Conservation (phyloP, 2,888 invertebrate genomes). For the Andrena fulva region DNA sequence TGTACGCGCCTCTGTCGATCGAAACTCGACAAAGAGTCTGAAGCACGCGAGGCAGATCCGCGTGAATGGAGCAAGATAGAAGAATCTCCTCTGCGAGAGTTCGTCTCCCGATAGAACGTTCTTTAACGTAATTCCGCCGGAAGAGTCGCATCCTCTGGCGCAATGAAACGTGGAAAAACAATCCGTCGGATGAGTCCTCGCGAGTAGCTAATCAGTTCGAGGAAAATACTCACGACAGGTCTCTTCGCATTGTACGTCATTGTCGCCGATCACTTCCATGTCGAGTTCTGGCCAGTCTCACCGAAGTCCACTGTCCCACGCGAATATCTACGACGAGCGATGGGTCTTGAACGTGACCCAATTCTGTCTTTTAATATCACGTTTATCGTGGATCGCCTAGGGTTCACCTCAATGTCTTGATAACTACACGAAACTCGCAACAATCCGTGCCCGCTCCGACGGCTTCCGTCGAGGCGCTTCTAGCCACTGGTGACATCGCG, state of each 20-base stretch:
- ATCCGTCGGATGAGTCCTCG: not conserved
- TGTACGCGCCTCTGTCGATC: not conserved
- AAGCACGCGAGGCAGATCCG: no score
- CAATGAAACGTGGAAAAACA: not conserved
- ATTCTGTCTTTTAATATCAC: not conserved
- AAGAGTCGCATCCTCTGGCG: not conserved
- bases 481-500: not conserved
- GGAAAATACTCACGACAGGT: slow-evolving; percentile 72
- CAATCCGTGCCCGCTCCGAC: not conserved
- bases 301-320: not conserved
- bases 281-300: slow-evolving; percentile 29
- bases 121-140: no score
- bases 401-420: slow-evolving; percentile 5
- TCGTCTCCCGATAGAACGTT: no score
- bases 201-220: not conserved
- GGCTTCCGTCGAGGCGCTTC: not conserved
- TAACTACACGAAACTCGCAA: not conserved
- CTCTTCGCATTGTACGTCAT: slow-evolving; percentile 74
- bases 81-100: no score
- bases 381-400: slow-evolving; percentile 20
- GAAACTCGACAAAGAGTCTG: not conserved
- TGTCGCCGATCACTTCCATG: slow-evolving; percentile 61
- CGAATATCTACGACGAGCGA: not conserved
- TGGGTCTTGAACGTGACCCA: not conserved
- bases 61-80: no score